Evolutionary conservation across 1,140 invertebrate genomes (phyloP), one percentile per base, ranked within the genome.

Genomic region (Parapsyche elsis): DNA sequence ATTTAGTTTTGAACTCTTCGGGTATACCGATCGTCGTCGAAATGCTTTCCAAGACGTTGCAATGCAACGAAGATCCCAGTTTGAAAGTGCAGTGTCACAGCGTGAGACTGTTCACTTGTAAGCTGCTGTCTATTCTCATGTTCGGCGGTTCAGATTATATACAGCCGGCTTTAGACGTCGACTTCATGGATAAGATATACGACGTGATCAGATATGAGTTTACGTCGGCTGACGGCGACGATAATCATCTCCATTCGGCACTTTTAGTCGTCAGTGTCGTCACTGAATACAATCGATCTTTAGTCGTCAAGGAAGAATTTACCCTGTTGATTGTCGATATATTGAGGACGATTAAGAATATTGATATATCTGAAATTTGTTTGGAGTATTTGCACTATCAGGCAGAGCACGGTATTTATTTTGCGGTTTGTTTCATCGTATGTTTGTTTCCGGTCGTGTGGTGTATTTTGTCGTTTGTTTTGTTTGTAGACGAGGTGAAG

Each of bases 121-220:
- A 91, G 85, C 92, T 94, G 81, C 87, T 97, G 10, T 90, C 96
- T 9, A 97, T 97, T 88, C 92, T 95, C 85, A 90, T 95, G 57
- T 92, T 94, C 73, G 93, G 92, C 23, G 93, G 94, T 84, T 91
- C 93, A 85, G 90, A 91, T 77, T 88, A 93, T 70, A 90, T 92
- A 64, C 90, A 91, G 83, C 86, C 92, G 84, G 92, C 93, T 53
- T 86, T 95, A 75, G 90, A 94, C 81, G 90, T 90, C 75, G 91
- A 92, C 26, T 88, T 94, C n/a, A 89, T 95, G 80, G 89, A 92
- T 49, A 88, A 93, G 76, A 81, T 91, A 10, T 86, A 89, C 81
- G 84, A 86, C 71, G 88, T 92, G 74, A 85, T 92, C 21, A 78
- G 79, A 26, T 78, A 82, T 16, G 87, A 89, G 84, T 82, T 87